Evolutionary conservation across 2,888 invertebrate species (phyloP), one percentile per base, ranked within the genome.

Genomic region (Stenurella melanura): DNA sequence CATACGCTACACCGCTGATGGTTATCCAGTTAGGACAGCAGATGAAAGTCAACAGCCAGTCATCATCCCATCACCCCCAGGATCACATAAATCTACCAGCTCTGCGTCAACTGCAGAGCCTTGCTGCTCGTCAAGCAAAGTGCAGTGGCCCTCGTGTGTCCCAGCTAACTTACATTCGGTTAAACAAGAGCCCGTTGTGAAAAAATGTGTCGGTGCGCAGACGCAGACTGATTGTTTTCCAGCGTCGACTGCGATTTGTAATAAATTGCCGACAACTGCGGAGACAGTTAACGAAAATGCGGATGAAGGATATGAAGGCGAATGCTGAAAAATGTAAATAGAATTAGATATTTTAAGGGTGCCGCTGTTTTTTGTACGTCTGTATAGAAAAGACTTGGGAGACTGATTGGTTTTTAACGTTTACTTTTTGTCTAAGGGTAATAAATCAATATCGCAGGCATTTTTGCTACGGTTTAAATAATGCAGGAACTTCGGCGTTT

Each of bases 271-370:
- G 30, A 38, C 70, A 11, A 60, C 70, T 26, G 79, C 83, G 12
- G 86, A 87, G 66, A 90, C 90, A n/a, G 83, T 92, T 84, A 94
- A 95, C 18, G 96, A 96, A 86, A 96, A 96, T 89, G 96, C 96
- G 54, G 96, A 96, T 87, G 96, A 96, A 89, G 96, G 96, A 18
- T 96, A 96, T 89, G 96, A 95, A 73, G 96, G 96, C 56, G 96
- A 96, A 67, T 67, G 60, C 19, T 63, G 72, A 72, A 72, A 72
- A 63, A 72, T 63, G 72, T 72, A 63, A 72, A 72, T 61, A 63
- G 26, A 63, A 63, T 63, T 54, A 30, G 63, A 50, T 58, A 26
- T 17, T n/a, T 21, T 54, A 50, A 21, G 67, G 17, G 67, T 26
- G 64, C 21, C 15, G 54, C 11, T 21, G 50, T 50, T 66, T 66